A percentile compares a stretch with the other conserved stretches of the same genome.
Conservation (phyloP, 2,113 vertebrate genomes). For the Saguinus imperator region DNA sequence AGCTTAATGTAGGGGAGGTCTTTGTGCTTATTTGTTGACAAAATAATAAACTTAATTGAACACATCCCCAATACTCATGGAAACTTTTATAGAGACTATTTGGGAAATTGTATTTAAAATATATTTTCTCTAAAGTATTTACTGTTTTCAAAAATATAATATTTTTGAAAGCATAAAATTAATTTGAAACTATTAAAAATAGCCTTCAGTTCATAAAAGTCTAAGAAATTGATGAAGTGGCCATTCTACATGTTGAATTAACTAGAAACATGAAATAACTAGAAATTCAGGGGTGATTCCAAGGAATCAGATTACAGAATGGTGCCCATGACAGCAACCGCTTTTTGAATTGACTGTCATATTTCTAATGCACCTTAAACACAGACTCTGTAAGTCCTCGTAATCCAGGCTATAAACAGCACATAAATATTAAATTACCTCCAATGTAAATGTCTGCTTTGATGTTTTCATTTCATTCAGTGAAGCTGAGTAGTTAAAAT, state of each 20-base stretch:
- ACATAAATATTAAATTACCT: slow-evolving; percentile 63
- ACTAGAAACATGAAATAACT: slow-evolving; percentile 10
- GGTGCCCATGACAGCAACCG: not conserved
- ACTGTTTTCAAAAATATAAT: not conserved
- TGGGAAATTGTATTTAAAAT: not conserved
- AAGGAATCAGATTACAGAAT: not conserved
- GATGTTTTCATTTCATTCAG: slow-evolving; percentile 67
- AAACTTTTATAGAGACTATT: not conserved
- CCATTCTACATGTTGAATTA: not conserved
- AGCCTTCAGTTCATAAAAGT: not conserved
- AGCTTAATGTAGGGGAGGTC: not conserved
- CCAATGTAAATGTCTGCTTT: slow-evolving; percentile 58
- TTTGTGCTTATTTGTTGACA: not conserved
- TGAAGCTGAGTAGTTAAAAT: slow-evolving; percentile 48
- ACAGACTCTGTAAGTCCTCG: slow-evolving; percentile 36
- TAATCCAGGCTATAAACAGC: slow-evolving; percentile 56
- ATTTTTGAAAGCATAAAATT: not conserved
- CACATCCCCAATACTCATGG: not conserved
- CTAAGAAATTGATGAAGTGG: not conserved
- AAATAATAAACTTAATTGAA: not conserved
- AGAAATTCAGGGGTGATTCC: slow-evolving; percentile 18
- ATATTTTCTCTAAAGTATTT: not conserved
- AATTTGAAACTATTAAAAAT: slow-evolving; percentile 30
- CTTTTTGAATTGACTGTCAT: not conserved
- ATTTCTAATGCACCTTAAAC: slow-evolving; percentile 31